phyloP scores from a whole-genome alignment of 1,140 invertebrate genomes.

The Rhizoglyphus robini region DNA sequence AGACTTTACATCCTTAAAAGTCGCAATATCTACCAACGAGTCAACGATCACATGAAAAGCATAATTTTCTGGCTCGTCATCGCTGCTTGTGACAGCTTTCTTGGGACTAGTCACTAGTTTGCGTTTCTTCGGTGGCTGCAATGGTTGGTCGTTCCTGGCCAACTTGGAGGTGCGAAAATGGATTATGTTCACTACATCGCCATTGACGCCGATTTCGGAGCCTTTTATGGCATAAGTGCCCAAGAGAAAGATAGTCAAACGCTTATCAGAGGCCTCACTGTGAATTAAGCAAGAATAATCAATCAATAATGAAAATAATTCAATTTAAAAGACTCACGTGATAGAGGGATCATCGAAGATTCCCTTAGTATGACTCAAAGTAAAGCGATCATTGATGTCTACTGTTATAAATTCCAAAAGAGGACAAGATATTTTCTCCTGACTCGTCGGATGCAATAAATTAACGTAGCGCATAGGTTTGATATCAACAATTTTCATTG shows the following conservation, averaged over 20 bases:
- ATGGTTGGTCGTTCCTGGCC: background rate
- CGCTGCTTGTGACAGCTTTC: background rate
- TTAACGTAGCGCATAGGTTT: background rate
- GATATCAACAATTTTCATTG: background rate
- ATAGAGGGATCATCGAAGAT: background rate
- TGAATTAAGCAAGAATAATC: background rate
- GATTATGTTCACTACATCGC: background rate
- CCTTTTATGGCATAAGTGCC: background rate
- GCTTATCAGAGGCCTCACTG: background rate
- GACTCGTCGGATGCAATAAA: background rate
- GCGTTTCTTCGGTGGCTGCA: slow-evolving; percentile 4
- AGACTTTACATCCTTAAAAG: background rate
- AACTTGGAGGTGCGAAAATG: background rate
- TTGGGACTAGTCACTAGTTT: background rate
- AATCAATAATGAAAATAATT: background rate
- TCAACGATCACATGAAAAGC: slow-evolving; percentile 9
- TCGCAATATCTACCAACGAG: background rate
- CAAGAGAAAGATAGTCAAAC: background rate
- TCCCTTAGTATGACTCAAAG: background rate
- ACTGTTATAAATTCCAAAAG: background rate
- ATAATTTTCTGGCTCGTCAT: background rate
- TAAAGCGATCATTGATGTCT: background rate
- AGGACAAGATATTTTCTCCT: background rate
- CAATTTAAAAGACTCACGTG: background rate
- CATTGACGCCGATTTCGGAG: background rate